Conservation (phyloP, 2,888 invertebrate genomes). For the Rotaria macrura region DNA sequence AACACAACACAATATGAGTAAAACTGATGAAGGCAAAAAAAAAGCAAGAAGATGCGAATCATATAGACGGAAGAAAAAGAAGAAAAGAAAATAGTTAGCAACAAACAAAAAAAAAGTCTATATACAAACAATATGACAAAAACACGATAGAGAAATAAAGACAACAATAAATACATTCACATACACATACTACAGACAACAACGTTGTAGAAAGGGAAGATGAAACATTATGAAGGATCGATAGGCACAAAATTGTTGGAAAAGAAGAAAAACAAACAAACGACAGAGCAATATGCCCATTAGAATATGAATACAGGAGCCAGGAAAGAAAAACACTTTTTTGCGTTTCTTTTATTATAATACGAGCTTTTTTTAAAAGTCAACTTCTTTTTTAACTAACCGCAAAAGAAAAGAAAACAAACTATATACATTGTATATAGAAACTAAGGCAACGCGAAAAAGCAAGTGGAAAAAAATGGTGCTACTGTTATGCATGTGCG, state of each 20-base stretch:
- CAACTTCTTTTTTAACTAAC: not conserved
- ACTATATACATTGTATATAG: slow-evolving; percentile 3
- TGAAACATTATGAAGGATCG: not conserved
- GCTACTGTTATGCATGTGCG: not conserved
- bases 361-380: not conserved
- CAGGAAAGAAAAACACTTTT: not conserved
- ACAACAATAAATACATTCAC: slow-evolving; percentile 3
- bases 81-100: not conserved
- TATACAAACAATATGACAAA: slow-evolving; percentile 2
- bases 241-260: not conserved
- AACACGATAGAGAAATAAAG: not conserved
- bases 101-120: not conserved
- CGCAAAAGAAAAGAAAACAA: not conserved
- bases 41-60: not conserved
- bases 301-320: not conserved
- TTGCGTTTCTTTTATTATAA: not conserved
- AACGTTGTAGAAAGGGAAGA: not conserved
- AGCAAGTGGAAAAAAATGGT: not conserved
- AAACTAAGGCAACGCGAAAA: not conserved
- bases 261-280: not conserved
- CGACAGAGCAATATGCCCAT: not conserved
- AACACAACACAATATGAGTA: not conserved
- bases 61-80: not conserved
- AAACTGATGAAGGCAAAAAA: not conserved
- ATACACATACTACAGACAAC: not conserved